Evolutionary conservation across 2,888 invertebrate species (phyloP).

Genomic region (Oligia strigilis): DNA sequence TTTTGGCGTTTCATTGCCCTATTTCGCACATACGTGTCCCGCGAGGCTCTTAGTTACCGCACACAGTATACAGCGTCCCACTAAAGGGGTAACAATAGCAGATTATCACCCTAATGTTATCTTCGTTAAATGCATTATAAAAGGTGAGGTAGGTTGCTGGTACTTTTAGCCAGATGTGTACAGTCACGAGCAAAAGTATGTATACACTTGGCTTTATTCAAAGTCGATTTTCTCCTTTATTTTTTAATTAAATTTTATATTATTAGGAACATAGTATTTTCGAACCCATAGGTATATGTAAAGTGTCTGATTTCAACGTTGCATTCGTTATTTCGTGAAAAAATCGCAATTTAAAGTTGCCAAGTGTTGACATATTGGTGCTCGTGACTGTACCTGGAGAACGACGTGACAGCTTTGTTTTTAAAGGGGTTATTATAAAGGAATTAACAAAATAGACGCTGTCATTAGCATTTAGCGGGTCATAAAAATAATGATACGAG

Average conservation of each 20-base stretch:
- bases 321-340: too few relatives aligned
- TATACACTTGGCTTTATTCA: too few relatives aligned
- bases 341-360: too few relatives aligned
- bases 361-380: too few relatives aligned
- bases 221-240: too few relatives aligned
- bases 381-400: slow-evolving; percentile 16
- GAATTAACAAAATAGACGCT: background rate
- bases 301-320: too few relatives aligned
- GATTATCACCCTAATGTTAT: slow-evolving; percentile 27
- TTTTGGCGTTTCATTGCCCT: slow-evolving; percentile 19
- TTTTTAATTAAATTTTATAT: too few relatives aligned
- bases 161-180: slow-evolving; percentile 39
- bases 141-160: slow-evolving; percentile 23
- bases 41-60: slow-evolving; percentile 30
- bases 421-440: background rate
- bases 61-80: slow-evolving; percentile 21
- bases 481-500: background rate
- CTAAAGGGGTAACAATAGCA: slow-evolving; percentile 46
- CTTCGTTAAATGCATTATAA: slow-evolving; percentile 43
- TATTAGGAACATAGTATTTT: too few relatives aligned
- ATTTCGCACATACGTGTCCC: slow-evolving; percentile 30
- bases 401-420: slow-evolving; percentile 6
- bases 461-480: background rate
- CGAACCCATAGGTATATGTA: too few relatives aligned
- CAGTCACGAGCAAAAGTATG: too few relatives aligned